These are phyloP conservation scores for Drosophila kambysellisi DNA, from an alignment of 2,888 invertebrate species.

Conservation along the genomic window DNA sequence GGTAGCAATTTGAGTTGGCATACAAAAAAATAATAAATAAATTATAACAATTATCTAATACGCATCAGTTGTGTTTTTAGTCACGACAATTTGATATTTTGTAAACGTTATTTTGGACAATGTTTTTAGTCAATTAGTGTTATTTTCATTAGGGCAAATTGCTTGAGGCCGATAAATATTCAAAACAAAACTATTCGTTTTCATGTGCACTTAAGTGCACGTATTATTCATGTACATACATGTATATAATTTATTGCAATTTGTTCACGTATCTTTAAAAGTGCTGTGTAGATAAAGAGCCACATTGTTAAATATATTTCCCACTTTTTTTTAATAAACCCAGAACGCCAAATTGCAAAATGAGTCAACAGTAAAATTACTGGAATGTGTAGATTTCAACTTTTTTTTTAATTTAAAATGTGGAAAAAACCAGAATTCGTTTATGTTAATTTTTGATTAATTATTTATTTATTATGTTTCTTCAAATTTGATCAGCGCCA, in stretches of 20 bases:
- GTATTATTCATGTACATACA: background rate
- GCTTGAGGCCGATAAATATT: background rate
- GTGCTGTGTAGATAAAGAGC: slow-evolving; percentile 1
- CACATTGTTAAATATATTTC: background rate
- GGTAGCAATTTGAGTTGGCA: slow-evolving; percentile 3
- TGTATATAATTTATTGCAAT: background rate
- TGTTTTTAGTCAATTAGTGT: background rate
- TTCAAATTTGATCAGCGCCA: background rate
- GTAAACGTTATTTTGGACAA: background rate
- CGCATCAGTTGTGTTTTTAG: slow-evolving; percentile 34
- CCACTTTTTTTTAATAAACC: background rate
- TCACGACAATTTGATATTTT: slow-evolving; percentile 34
- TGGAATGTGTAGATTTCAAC: background rate
- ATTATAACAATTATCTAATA: slow-evolving; percentile 15
- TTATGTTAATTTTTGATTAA: background rate
- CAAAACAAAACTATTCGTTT: background rate
- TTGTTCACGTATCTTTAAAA: background rate
- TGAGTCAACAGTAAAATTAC: background rate
- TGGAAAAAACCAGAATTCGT: background rate
- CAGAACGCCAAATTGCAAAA: background rate
- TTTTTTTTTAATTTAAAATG: background rate
- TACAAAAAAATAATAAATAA: slow-evolving; percentile 3
- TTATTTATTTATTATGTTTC: background rate
- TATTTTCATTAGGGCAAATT: slow-evolving; percentile 9
- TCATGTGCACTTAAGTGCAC: background rate